Conservation (phyloP, 2,113 vertebrate genomes). For the Noctilio leporinus region DNA sequence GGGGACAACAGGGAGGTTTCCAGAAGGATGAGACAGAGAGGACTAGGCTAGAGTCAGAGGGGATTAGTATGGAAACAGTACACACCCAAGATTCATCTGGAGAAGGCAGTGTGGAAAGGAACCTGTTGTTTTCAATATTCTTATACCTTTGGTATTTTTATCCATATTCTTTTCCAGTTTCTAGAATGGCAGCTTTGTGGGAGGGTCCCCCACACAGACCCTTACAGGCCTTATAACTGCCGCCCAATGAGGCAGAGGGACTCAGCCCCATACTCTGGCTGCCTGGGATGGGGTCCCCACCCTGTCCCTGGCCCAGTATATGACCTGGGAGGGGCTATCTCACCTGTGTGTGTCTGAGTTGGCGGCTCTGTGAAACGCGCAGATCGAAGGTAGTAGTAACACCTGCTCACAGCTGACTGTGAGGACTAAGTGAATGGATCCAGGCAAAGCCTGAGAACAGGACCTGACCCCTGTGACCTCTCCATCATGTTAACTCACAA, state of each 20-base stretch:
- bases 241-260: not conserved
- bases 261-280: not conserved
- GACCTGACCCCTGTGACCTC: not conserved
- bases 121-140: not conserved
- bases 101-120: not conserved
- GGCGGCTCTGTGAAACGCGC: not conserved
- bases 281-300: not conserved
- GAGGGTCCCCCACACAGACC: not conserved
- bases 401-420: not conserved
- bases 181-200: not conserved
- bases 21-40: not conserved
- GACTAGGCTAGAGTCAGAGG: not conserved
- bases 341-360: not conserved
- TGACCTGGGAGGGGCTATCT: not conserved
- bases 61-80: not conserved
- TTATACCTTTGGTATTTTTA: not conserved
- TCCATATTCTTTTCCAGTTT: not conserved
- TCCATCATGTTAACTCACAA: fast-evolving
- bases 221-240: not conserved
- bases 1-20: not conserved
- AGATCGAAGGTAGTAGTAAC: too few species aligned
- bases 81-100: not conserved
- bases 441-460: not conserved
- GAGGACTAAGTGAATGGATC: not conserved
- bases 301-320: not conserved